These are phyloP conservation scores for Litoditis marina DNA, from an alignment of 2,888 invertebrate genomes.

Conservation along the genomic window DNA sequence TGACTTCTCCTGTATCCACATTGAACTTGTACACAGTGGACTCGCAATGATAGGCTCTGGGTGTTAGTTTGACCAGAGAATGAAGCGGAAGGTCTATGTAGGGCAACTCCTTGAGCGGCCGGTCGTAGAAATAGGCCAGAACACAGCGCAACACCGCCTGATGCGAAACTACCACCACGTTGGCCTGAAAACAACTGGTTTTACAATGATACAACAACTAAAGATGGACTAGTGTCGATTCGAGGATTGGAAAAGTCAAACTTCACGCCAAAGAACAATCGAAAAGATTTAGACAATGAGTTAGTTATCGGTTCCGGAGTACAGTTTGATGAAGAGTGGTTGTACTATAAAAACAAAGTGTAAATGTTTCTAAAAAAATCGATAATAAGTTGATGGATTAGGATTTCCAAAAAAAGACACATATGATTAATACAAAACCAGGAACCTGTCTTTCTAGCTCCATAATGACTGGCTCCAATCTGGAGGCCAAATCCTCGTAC, in stretches of 20 bases:
- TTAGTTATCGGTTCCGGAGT: too few relatives aligned
- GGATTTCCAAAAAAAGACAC: not conserved
- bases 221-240: too few relatives aligned
- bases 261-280: too few relatives aligned
- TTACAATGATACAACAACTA: too few relatives aligned
- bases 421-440: not conserved
- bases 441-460: slow-evolving; percentile 71
- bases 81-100: slow-evolving; percentile 48
- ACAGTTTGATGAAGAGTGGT: too few relatives aligned
- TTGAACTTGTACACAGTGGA: slow-evolving; percentile 39
- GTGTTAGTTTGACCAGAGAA: slow-evolving; percentile 68
- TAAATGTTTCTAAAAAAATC: too few relatives aligned
- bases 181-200: slow-evolving; percentile 74
- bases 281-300: too few relatives aligned
- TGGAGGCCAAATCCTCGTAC: slow-evolving; percentile 84
- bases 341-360: too few relatives aligned
- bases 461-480: slow-evolving; percentile 72
- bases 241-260: too few relatives aligned
- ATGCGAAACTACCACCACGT: slow-evolving; percentile 82
- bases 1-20: slow-evolving; percentile 28
- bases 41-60: slow-evolving; percentile 83
- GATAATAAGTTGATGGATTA: too few relatives aligned
- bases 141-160: slow-evolving; percentile 84
- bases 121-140: slow-evolving; percentile 82
- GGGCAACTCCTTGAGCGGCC: slow-evolving; percentile 34